Evolutionary conservation across 2,113 vertebrate genomes (phyloP), one percentile per base, ranked within the genome.

Genomic region (Corythoichthys haematopterus): DNA sequence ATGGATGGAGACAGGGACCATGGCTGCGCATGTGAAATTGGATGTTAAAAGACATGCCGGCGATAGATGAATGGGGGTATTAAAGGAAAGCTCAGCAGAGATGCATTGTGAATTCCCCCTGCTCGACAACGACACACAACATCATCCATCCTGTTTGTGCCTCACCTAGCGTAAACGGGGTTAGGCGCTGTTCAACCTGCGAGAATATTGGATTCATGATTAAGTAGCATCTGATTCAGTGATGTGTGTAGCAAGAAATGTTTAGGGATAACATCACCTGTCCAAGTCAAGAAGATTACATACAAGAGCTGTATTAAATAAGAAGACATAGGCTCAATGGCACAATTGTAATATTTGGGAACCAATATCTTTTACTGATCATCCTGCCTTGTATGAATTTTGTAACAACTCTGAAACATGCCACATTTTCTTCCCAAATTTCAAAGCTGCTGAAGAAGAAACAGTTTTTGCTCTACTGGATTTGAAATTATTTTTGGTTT

Each of bases 21-120:
- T 8, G 64, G 68, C 68, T 66, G 72, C 75, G 72, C 72, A 77
- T 82, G 79, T 86, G 82, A 80, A 88, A 86, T 68, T 70, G 77
- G 70, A 87, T 85, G 75, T 89, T 88, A 69, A 88, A 84, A 88
- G 82, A 72, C 65, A 77, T 74, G 74, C 13, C 69, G 8, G 79
- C 63, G 65, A 61, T 50, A 75, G 82, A 85, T 85, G 71, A 86
- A 76, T 38, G 71, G 58, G 38, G 70, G 71, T 68, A 71, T 75
- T 75, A 79, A 72, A 74, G 47, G 55, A 57, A 36, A 69, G 69
- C 64, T 69, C 38, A 68, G 82, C 72, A 53, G 48, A 69, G 40
- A 9, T 59, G 53, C 68, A 13, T 65, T 68, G 48, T 47, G 56
- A 58, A 64, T 62, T 70, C 77, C 71, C 62, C 46, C 10, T 61